Conservation (phyloP, 1,140 invertebrate species). For the Triops cancriformis region DNA sequence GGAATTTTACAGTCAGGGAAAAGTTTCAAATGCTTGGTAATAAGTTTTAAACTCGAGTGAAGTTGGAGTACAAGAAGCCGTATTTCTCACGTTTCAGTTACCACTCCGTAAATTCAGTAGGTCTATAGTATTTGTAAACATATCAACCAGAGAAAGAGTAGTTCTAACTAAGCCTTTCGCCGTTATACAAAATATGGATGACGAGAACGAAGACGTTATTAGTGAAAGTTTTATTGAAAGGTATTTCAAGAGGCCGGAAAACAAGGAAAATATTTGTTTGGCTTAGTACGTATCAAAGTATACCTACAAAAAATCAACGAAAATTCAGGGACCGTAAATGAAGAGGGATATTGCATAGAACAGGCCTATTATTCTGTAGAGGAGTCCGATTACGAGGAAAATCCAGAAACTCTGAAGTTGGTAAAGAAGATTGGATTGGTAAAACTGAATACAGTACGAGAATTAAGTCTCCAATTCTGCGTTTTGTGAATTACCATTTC, state of each 20-base stretch:
- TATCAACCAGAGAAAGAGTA: constrained; percentile 18
- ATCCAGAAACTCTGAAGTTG: neutral
- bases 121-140: constrained; percentile 28
- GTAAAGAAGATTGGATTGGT: neutral
- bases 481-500: neutral
- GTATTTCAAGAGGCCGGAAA: constrained; percentile 21
- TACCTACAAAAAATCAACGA: neutral
- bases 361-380: neutral
- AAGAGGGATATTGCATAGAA: neutral
- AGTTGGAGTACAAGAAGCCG: constrained; percentile 36
- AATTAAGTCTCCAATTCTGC: neutral
- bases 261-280: constrained; percentile 25
- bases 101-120: constrained; percentile 31
- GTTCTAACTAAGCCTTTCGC: neutral
- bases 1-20: constrained; percentile 28
- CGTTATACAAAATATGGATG: neutral
- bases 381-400: neutral
- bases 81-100: constrained; percentile 32
- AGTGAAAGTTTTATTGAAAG: neutral
- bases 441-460: neutral
- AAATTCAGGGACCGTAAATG: neutral
- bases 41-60: constrained; percentile 34
- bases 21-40: constrained; percentile 33
- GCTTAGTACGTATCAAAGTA: constrained; percentile 5
- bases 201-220: neutral